Base-by-base conservation (phyloP, 1,140 invertebrate genomes). In the Dendroctonus ponderosae region DNA sequence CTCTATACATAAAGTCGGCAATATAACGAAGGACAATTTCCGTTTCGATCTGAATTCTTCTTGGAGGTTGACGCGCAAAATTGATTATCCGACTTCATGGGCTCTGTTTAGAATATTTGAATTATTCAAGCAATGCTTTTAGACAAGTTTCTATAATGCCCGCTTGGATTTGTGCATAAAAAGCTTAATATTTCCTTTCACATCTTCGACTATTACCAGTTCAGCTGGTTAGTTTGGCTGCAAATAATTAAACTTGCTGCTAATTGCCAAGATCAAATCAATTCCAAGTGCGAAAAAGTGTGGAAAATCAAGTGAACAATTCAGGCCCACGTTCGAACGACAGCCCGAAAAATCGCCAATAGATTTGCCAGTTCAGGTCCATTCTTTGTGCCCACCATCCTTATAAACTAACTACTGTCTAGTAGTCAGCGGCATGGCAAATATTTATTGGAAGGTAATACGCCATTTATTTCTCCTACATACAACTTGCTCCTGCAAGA, bases 361-460 rank as follows among this genome's bases (percentile, higher is more conserved):
- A 54, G 61, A 54, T 63, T 38, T 54, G 61, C 51, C 61, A 62
- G 48, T 39, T 62, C 14, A 62, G 38, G 37, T 40, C 59, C 59
- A 63, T 54, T 63, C 50, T 63, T 63, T 63, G 54, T 63, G 38
- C 52, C 62, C 62, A 65, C 62, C 62, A 65, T 46, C 62, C 39
- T 65, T 63, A 63, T 63, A 63, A 63, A 63, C 61, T 54, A 63
- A 65, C 62, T 65, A 65, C 62, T 65, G 62, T 65, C 62, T 65
- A 65, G 62, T 65, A 65, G 62, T 65, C 53, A 65, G 62, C 62
- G 61, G 50, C 41, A 56, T 65, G 52, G 62, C 52, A 65, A 65
- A 65, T 65, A 65, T 65, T 65, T 65, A 65, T 65, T 65, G 62
- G 62, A 65, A 65, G 62, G 62, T 65, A 65, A 65, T 65, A 57